Evolutionary conservation across 2,113 vertebrate genomes (phyloP), one percentile per base, ranked within the genome.

Genomic region (Corythornis cristatus): DNA sequence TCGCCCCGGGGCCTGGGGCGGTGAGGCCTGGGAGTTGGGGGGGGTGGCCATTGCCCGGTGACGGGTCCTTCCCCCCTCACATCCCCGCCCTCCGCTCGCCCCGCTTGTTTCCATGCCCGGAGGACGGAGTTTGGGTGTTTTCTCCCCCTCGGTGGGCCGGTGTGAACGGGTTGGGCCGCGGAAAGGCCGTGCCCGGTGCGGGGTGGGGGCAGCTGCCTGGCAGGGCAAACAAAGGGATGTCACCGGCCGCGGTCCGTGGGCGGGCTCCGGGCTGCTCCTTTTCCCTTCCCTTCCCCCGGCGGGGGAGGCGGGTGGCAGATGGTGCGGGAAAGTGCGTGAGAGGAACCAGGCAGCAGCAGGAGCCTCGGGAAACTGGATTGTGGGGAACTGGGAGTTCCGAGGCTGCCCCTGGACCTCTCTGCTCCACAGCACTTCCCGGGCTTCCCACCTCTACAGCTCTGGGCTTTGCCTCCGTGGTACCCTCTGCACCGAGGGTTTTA

Each of bases 401-500:
- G 61, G 50, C 67, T 68, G 83, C 8, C 0, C 11, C 45, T 7
- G 8, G 42, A 29, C 45, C 1, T 7, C 22, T 42, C 23, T 16
- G 5, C 28, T 42, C 2, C 29, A 6, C 53, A 17, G 60, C 60
- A 9, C 6, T 6, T 15, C 37, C 8, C 12, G 46, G 6, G 6
- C n/a, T 13, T 42, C 13, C 31, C 1, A 0, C 9, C 3, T 0
- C 33, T 17, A 3, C 12, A 1, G 0, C 4, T 6, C 46, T 16
- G 23, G 4, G 3, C 0, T 74, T 62, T 67, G 33, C 23, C 31
- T 35, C 18, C 5, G 0, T 12, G 0, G 4, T 13, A 4, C 3
- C 6, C 42, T 20, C 16, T 19, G 58, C 20, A 0, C 2, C 7
- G 9, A 8, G 4, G 8, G 1, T 51, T 78, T 56, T 70, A 2